phyloP scores from a whole-genome alignment of 2,888 invertebrate species.

The Ichneumoninae sp. region DNA sequence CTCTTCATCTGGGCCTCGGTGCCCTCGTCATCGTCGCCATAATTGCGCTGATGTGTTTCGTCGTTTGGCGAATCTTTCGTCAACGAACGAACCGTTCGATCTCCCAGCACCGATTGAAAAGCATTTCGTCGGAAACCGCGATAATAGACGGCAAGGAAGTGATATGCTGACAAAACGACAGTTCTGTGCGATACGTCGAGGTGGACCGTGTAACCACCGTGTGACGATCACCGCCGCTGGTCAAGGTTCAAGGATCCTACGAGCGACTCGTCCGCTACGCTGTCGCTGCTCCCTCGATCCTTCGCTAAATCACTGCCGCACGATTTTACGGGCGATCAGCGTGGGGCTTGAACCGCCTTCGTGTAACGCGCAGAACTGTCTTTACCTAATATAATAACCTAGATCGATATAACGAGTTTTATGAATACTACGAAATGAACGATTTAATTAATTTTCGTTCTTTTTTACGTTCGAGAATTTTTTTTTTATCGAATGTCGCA shows the following conservation, averaged over 20 bases:
- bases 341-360: slow-evolving; percentile 68
- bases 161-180: slow-evolving; percentile 98
- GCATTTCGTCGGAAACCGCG: slow-evolving; percentile 92
- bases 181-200: slow-evolving; percentile 97
- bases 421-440: neutral
- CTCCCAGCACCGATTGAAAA: slow-evolving; percentile 92
- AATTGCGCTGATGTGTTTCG: slow-evolving; percentile 78
- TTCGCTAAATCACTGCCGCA: slow-evolving; percentile 47
- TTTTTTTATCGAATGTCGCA: neutral
- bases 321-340: slow-evolving; percentile 39
- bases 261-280: slow-evolving; percentile 20
- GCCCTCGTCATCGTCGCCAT: slow-evolving; percentile 83
- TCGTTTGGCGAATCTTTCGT: slow-evolving; percentile 85
- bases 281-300: slow-evolving; percentile 9
- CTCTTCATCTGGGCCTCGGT: slow-evolving; percentile 88
- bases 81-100: slow-evolving; percentile 90
- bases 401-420: slow-evolving; percentile 19
- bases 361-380: slow-evolving; percentile 81
- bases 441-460: neutral
- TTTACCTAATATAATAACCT: slow-evolving; percentile 35
- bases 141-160: slow-evolving; percentile 94
- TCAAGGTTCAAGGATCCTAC: slow-evolving; percentile 51
- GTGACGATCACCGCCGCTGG: slow-evolving; percentile 87
- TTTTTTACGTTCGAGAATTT: neutral
- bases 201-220: slow-evolving; percentile 96